Conservation (phyloP, 2,888 invertebrate genomes). For the Ernsta delagoae region DNA sequence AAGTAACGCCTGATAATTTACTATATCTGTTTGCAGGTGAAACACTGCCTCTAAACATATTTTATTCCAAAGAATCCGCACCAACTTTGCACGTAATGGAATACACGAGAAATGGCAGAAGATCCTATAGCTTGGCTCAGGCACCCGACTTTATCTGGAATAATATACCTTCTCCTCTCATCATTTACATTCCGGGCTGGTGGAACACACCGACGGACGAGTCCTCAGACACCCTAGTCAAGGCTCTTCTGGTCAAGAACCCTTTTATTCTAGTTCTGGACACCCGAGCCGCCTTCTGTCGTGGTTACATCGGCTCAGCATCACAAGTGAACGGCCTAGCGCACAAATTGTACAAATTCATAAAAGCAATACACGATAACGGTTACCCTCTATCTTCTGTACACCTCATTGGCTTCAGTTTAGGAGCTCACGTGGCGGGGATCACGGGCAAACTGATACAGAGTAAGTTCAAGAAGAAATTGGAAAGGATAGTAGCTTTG, state of each 20-base stretch:
- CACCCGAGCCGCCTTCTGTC: conserved; percentile 63
- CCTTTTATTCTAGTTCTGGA: conserved; percentile 62
- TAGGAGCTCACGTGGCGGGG: conserved; percentile 87
- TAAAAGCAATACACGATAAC: conserved; percentile 53
- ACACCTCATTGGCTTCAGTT: conserved; percentile 86
- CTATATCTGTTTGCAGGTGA: conserved; percentile 58
- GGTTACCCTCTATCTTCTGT: conserved; percentile 73
- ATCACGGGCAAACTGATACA: conserved; percentile 65
- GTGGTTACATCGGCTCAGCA: conserved; percentile 68
- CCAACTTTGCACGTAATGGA: conserved; percentile 60
- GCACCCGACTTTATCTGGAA: conserved; percentile 54
- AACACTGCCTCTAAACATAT: conserved; percentile 61
- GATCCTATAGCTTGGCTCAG: conserved; percentile 50
- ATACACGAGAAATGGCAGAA: conserved; percentile 47
- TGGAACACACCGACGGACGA: conserved; percentile 71
- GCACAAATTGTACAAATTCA: conserved; percentile 56
- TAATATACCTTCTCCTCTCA: conserved; percentile 45
- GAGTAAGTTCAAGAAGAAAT: conserved; percentile 50
- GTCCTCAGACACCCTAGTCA: conserved; percentile 60
- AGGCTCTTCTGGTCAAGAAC: conserved; percentile 59
- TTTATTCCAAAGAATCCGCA: conserved; percentile 55
- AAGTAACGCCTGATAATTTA: no score
- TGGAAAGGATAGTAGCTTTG: conserved; percentile 67
- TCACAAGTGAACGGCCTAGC: conserved; percentile 63
- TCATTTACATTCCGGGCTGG: conserved; percentile 76